Conservation (phyloP, 2,888 invertebrate genomes). For the Watsonalla cultraria region DNA sequence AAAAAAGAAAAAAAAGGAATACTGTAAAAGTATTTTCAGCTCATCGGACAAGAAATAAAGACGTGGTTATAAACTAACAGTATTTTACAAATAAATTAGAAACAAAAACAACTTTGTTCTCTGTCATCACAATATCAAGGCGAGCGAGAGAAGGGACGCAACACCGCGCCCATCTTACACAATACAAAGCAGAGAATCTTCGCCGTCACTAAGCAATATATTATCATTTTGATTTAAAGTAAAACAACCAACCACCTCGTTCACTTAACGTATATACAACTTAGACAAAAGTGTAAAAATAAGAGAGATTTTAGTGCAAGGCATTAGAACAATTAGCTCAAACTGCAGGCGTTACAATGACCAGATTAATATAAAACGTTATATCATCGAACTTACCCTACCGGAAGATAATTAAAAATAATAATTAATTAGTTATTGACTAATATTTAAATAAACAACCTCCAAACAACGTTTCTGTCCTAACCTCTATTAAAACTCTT, state of each 20-base stretch:
- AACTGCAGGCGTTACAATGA: conserved; percentile 36
- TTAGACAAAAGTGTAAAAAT: conserved; percentile 45
- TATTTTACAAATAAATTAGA: conserved; percentile 76
- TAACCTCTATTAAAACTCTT: conserved; percentile 73
- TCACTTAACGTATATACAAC: conserved; percentile 54
- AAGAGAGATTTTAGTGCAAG: conserved; percentile 64
- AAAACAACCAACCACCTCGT: conserved; percentile 68
- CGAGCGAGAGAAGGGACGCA: conserved; percentile 32
- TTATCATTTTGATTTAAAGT: conserved; percentile 57
- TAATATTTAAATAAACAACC: conserved; percentile 66
- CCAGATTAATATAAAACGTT: conserved; percentile 44
- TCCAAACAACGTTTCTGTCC: conserved; percentile 57
- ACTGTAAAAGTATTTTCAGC: conserved; percentile 38
- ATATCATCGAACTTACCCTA: conserved; percentile 34
- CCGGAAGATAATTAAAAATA: conserved; percentile 44
- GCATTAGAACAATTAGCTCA: conserved; percentile 25
- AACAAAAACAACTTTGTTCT: conserved; percentile 78
- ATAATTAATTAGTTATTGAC: conserved; percentile 41
- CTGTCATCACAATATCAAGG: conserved; percentile 62
- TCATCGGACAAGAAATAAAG: conserved; percentile 32
- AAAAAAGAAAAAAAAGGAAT: conserved; percentile 31
- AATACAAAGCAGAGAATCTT: conserved; percentile 37
- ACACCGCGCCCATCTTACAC: conserved; percentile 5
- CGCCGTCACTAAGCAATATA: conserved; percentile 51
- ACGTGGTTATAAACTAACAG: conserved; percentile 60